A percentile compares a stretch with the other conserved stretches of the same genome.
Evolutionary conservation across 2,797 vertebrate genomes (phyloP).

Genomic region (Dipus sagitta): DNA sequence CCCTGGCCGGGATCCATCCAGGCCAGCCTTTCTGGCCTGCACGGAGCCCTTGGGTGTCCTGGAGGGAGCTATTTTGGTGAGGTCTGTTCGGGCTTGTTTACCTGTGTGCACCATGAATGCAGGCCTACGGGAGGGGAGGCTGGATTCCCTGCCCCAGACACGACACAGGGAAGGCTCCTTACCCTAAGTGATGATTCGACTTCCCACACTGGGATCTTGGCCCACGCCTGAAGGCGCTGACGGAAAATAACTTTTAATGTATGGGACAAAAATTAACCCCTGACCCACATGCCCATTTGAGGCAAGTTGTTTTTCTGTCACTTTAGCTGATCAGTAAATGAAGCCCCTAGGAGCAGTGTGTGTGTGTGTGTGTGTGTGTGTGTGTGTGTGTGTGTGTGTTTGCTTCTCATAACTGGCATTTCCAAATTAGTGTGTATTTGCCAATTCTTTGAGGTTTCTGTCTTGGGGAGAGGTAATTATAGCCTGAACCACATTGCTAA

Average conservation of each 20-base stretch:
- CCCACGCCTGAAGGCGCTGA: background rate
- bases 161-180: slow-evolving; percentile 36
- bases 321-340: slow-evolving; percentile 52
- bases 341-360: slow-evolving; percentile 30
- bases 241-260: slow-evolving; percentile 4
- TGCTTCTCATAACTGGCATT: slow-evolving; percentile 56
- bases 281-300: slow-evolving; percentile 22
- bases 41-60: slow-evolving; percentile 16
- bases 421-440: slow-evolving; percentile 64
- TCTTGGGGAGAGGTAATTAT: slow-evolving; percentile 76
- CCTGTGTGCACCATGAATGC: slow-evolving; percentile 53
- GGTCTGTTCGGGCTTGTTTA: slow-evolving; percentile 78
- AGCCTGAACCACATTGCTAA: slow-evolving; percentile 68
- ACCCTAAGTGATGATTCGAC: background rate
- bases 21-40: slow-evolving; percentile 49
- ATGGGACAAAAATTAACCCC: background rate
- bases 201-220: background rate
- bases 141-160: slow-evolving; percentile 35
- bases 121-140: slow-evolving; percentile 14
- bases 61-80: slow-evolving; percentile 75
- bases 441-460: slow-evolving; percentile 73
- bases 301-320: slow-evolving; percentile 35
- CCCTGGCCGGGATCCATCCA: background rate
- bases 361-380: background rate
- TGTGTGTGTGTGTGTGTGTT: slow-evolving; percentile 44